Evolutionary conservation across 1,140 invertebrate genomes (phyloP), one percentile per base, ranked within the genome.

Genomic region (Bicyclus anynana): DNA sequence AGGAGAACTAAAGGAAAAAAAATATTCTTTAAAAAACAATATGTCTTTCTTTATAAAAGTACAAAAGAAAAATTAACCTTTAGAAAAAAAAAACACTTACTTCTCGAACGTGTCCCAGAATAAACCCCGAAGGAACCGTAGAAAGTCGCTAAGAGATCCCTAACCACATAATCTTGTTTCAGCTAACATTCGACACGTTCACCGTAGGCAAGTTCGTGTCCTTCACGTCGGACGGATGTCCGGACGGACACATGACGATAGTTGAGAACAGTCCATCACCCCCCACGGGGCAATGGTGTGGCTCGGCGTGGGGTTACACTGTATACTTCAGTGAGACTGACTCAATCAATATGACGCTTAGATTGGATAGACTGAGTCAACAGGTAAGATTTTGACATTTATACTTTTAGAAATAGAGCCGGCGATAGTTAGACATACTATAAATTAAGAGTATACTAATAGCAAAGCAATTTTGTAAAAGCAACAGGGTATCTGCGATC

Each of bases 291-390:
- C 93, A 94, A 83, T 96, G 94, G 94, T 95, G 95, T 72, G 95
- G 95, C 13, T 94, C 93, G 33, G 94, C 94, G 4, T 95, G 94
- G 94, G 94, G 94, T 18, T 95, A 95, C 81, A 95, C 94, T 0
- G 94, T 95, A 20, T 96, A 95, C 87, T 96, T 95, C 89, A 95
- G 94, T 80, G 94, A 96, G 84, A 94, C 93, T 16, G 87, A 91
- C 54, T 94, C 93, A 53, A 92, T 96, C 59, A 95, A 95, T 78
- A 87, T 96, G 69, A 94, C 94, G 14, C 86, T 95, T 35, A 89
- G 91, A 70, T 83, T 96, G 18, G 91, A 92, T 59, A 91, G 92
- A 65, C 83, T 95, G 35, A 93, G 92, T 53, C 94, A 94, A 85
- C 93, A 94, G 93, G 93, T 94, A 35, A 63, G 66, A 59, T 21